phyloP scores from a whole-genome alignment of 2,888 invertebrate genomes.

The Andrena bucephala region DNA sequence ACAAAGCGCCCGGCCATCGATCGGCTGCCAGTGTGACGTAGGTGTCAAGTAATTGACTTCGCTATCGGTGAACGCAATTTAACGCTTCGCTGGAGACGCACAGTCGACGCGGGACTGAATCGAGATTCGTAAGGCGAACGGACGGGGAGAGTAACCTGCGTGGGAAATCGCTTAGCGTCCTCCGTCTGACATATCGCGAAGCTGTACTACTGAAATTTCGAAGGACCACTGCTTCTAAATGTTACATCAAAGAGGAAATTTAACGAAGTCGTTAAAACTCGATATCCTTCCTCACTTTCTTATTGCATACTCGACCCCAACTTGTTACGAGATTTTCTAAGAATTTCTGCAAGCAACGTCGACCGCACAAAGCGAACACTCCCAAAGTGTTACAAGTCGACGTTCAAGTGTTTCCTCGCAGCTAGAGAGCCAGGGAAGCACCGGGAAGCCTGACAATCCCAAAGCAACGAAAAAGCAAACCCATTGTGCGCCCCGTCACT shows the following conservation, averaged over 20 bases:
- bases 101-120: slow-evolving; percentile 33
- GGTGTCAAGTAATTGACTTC: slow-evolving; percentile 57
- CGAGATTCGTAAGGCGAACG: slow-evolving; percentile 41
- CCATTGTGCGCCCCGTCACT: background rate
- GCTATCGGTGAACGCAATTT: slow-evolving; percentile 54
- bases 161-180: slow-evolving; percentile 39
- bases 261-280: too few relatives aligned
- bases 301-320: too few relatives aligned
- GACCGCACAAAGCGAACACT: too few relatives aligned
- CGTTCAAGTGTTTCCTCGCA: background rate
- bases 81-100: slow-evolving; percentile 45
- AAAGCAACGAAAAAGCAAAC: background rate
- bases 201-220: slow-evolving; percentile 24
- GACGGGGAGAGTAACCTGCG: slow-evolving; percentile 10
- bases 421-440: background rate
- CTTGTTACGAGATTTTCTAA: too few relatives aligned
- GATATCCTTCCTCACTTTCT: too few relatives aligned
- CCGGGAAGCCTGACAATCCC: background rate
- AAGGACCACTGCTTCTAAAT: background rate
- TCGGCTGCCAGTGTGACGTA: slow-evolving; percentile 36
- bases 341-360: too few relatives aligned
- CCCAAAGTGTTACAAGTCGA: background rate
- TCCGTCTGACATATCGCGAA: slow-evolving; percentile 25
- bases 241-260: too few relatives aligned
- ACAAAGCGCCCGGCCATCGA: slow-evolving; percentile 41